These are phyloP conservation scores for Felis chaus DNA, from an alignment of 2,113 vertebrate genomes.

Conservation along the genomic window DNA sequence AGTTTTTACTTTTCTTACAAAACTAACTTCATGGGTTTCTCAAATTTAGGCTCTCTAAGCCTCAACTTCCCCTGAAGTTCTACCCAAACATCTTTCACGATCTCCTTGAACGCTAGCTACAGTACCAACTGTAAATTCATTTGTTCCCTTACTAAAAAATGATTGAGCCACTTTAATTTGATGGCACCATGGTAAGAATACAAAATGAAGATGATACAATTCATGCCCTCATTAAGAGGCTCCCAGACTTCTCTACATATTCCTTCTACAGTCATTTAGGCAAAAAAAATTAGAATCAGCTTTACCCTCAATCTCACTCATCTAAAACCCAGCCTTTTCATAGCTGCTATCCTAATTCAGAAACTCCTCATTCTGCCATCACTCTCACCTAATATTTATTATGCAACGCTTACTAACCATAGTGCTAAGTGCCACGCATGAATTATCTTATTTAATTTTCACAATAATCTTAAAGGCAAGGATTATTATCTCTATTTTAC, in stretches of 20 bases:
- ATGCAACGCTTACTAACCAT: constrained; percentile 15
- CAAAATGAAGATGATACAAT: background rate
- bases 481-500: background rate
- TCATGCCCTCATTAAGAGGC: background rate
- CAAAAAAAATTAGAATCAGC: constrained; percentile 6
- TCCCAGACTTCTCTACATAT: background rate
- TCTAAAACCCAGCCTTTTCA: background rate
- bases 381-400: background rate
- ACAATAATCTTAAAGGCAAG: background rate
- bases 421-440: background rate
- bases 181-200: background rate
- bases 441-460: constrained; percentile 44
- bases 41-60: constrained; percentile 7
- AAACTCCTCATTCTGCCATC: background rate
- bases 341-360: constrained; percentile 5
- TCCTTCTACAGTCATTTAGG: background rate
- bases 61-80: constrained; percentile 10
- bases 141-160: background rate
- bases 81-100: background rate
- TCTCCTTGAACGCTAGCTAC: background rate
- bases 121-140: constrained; percentile 36
- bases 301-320: constrained; percentile 10
- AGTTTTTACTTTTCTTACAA: constrained; percentile 37
- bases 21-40: background rate
- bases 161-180: background rate